These are phyloP conservation scores for Leucophenga montana DNA, from an alignment of 2,888 invertebrate genomes.

Conservation along the genomic window DNA sequence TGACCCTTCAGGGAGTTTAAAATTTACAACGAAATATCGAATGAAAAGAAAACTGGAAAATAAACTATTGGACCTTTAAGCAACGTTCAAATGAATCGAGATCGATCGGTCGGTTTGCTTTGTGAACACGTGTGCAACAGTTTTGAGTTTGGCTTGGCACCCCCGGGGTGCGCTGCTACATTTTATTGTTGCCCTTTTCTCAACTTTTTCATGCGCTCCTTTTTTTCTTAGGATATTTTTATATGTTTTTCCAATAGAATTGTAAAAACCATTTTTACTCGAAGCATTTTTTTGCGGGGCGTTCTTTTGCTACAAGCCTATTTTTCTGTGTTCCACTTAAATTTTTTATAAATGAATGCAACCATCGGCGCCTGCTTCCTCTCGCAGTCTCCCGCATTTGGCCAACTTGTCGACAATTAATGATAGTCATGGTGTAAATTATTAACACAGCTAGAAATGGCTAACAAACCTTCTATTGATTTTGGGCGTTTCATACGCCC, in stretches of 20 bases:
- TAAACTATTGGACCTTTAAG: conserved; percentile 42
- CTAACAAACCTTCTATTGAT: neutral
- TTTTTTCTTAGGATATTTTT: neutral
- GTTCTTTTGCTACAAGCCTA: conserved; percentile 23
- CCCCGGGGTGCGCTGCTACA: conserved; percentile 1
- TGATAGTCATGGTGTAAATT: conserved; percentile 56
- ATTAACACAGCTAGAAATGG: conserved; percentile 47
- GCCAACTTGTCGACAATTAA: conserved; percentile 33
- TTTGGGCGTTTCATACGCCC: conserved; percentile 17
- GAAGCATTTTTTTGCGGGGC: conserved; percentile 24
- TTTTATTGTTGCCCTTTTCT: conserved; percentile 5
- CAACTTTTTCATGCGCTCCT: neutral
- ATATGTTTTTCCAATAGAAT: conserved; percentile 17
- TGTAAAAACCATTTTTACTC: neutral
- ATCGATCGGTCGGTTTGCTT: conserved; percentile 51
- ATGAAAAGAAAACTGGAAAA: conserved; percentile 32
- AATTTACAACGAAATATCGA: neutral
- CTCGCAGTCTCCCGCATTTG: no score
- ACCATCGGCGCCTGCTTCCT: neutral
- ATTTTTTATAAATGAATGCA: neutral
- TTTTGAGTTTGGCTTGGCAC: conserved; percentile 12
- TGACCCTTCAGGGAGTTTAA: conserved; percentile 14
- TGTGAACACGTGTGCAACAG: conserved; percentile 62
- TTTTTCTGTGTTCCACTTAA: neutral
- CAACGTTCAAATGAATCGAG: conserved; percentile 35